A percentile compares a stretch with the other conserved stretches of the same genome.
phyloP scores from a whole-genome alignment of 2,113 vertebrate species.

The Astatoreochromis straeleni region DNA sequence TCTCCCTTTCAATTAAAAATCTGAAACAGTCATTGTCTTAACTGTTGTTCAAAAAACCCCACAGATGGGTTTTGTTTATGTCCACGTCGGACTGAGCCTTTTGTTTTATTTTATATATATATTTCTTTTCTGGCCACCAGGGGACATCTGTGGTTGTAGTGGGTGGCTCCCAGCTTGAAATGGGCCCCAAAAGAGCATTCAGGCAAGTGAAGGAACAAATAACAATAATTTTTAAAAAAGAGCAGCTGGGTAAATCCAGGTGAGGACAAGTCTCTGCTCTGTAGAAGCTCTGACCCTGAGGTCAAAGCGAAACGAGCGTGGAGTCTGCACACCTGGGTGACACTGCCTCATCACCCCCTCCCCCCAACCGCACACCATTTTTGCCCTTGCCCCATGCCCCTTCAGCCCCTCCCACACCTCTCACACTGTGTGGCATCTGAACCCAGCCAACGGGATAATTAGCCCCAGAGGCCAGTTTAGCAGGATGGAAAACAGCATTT shows the following conservation, averaged over 20 bases:
- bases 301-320: neutral
- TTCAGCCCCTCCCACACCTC: neutral
- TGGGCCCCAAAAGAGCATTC: neutral
- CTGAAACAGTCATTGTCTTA: slow-evolving; percentile 56
- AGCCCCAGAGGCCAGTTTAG: slow-evolving; percentile 58
- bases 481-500: slow-evolving; percentile 39
- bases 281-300: neutral
- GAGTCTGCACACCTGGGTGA: slow-evolving; percentile 37
- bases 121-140: neutral
- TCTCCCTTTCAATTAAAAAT: slow-evolving; percentile 66
- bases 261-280: neutral
- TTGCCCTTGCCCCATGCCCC: slow-evolving; percentile 39
- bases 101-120: slow-evolving; percentile 12
- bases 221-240: neutral
- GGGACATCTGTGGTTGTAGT: neutral
- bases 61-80: slow-evolving; percentile 61
- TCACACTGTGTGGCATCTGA: slow-evolving; percentile 63
- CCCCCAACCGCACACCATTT: neutral
- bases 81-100: slow-evolving; percentile 28
- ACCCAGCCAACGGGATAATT: slow-evolving; percentile 65
- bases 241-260: neutral
- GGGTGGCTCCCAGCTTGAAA: neutral
- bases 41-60: slow-evolving; percentile 30
- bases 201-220: neutral
- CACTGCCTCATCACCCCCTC: neutral